Base-by-base conservation (phyloP, 2,797 vertebrate genomes). In the Fundulus diaphanus region DNA sequence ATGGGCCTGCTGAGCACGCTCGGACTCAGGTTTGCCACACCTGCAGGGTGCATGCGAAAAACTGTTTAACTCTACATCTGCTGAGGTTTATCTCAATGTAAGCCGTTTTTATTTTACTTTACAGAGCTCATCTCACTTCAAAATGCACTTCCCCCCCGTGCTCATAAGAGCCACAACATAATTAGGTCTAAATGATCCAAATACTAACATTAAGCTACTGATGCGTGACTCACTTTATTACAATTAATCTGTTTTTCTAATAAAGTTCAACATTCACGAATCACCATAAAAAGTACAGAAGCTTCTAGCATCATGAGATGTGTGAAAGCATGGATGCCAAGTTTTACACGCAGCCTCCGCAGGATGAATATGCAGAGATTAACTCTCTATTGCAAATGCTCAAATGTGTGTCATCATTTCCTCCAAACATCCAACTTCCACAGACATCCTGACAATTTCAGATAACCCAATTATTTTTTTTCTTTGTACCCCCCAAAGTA, bases 1-100 rank as follows among this genome's bases (percentile, higher is more conserved):
- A 99, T 99, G 24, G 97, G 97, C 77, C 97, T 96, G 89, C 97
- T 99, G 90, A 99, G 96, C n/a, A 95, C 94, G 73, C 97, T 96
- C 73, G 96, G 96, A 89, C 96, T 97, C 90, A 96, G 93, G 74
- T 94, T 96, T 72, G 95, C 95, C 89, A 97, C 96, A 85, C 97
- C 97, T 98, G 87, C 8, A 69, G 46, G 27, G n/a, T 37, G 76
- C 2, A 56, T 78, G 13, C 0, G 13, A 67, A 44, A 7, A 84
- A 27, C 8, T 51, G 54, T 74, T 24, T 69, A 79, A 59, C 40
- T 27, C 3, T 29, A 4, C 24, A 48, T 54, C 51, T 48, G 63
- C 8, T 40, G 46, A 49, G 16, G 27, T 29, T 35, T 48, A 12
- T 52, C n/a, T n/a, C 12, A 31, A 33, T 35, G 12, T 3, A 68